phyloP scores from a whole-genome alignment of 2,888 invertebrate species.

The Conus canariensis region DNA sequence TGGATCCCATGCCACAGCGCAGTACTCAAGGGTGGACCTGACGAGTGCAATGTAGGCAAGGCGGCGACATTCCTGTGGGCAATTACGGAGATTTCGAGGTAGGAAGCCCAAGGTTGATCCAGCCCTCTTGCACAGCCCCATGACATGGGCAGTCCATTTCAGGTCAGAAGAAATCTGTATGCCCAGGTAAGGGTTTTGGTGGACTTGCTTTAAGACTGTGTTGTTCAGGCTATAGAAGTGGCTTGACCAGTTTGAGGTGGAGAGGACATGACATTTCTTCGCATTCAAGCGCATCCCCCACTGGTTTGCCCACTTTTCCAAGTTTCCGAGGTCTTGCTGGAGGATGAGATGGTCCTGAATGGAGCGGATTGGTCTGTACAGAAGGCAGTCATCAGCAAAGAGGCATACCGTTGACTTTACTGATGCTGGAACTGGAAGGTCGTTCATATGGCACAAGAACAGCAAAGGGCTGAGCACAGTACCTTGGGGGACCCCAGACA shows the following conservation, averaged over 20 bases:
- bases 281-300: background rate
- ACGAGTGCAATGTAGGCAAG: too few relatives aligned
- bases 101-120: too few relatives aligned
- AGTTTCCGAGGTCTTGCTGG: background rate
- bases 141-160: background rate
- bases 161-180: background rate
- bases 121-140: too few relatives aligned
- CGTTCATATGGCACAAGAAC: background rate
- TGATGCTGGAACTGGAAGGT: background rate
- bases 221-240: background rate
- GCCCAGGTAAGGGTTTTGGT: too few relatives aligned
- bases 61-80: too few relatives aligned
- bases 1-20: too few relatives aligned
- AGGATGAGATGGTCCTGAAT: background rate
- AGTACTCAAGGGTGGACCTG: too few relatives aligned
- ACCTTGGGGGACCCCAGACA: background rate
- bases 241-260: background rate
- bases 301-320: background rate
- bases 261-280: background rate
- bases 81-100: too few relatives aligned
- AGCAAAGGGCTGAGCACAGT: background rate
- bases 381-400: background rate
- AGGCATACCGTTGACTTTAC: background rate
- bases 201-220: background rate
- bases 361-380: background rate